phyloP scores from a whole-genome alignment of 1,140 invertebrate genomes.

The Oryzaephilus surinamensis region DNA sequence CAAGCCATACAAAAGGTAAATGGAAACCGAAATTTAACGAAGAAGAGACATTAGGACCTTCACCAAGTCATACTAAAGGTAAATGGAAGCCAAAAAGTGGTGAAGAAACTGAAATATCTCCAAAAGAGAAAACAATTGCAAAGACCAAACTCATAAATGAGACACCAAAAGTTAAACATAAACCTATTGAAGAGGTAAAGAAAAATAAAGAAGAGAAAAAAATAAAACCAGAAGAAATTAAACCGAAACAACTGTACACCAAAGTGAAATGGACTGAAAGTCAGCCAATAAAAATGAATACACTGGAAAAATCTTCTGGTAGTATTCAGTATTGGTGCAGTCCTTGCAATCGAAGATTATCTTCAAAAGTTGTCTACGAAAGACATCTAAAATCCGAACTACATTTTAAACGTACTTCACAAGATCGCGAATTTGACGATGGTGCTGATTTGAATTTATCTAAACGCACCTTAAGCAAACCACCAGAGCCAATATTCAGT shows the following conservation, averaged over 20 bases:
- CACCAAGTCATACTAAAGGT: slow-evolving; percentile 55
- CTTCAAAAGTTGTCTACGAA: slow-evolving; percentile 60
- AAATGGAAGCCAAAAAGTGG: slow-evolving; percentile 26
- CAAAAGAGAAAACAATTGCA: slow-evolving; percentile 7
- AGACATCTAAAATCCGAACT: slow-evolving; percentile 62
- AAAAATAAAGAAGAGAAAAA: slow-evolving; percentile 59
- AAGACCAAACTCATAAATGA: slow-evolving; percentile 1
- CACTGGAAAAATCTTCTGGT: slow-evolving; percentile 30
- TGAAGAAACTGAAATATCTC: slow-evolving; percentile 28
- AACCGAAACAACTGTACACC: too few species aligned
- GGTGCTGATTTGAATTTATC: slow-evolving; percentile 32
- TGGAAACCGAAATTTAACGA: slow-evolving; percentile 33
- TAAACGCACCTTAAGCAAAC: slow-evolving; percentile 16
- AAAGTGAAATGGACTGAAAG: too few species aligned
- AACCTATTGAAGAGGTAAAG: slow-evolving; percentile 46
- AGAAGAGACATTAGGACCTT: slow-evolving; percentile 35
- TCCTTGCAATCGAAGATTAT: slow-evolving; percentile 62
- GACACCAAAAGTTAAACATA: slow-evolving; percentile 1
- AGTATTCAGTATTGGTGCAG: slow-evolving; percentile 64
- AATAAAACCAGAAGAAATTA: slow-evolving; percentile 46
- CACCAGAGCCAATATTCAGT: not conserved
- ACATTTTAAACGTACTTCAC: slow-evolving; percentile 56
- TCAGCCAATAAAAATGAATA: slow-evolving; percentile 9
- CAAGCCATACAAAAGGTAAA: slow-evolving; percentile 48
- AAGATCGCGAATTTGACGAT: slow-evolving; percentile 51